phyloP scores from a whole-genome alignment of 2,888 invertebrate species.

The Busseola fusca region DNA sequence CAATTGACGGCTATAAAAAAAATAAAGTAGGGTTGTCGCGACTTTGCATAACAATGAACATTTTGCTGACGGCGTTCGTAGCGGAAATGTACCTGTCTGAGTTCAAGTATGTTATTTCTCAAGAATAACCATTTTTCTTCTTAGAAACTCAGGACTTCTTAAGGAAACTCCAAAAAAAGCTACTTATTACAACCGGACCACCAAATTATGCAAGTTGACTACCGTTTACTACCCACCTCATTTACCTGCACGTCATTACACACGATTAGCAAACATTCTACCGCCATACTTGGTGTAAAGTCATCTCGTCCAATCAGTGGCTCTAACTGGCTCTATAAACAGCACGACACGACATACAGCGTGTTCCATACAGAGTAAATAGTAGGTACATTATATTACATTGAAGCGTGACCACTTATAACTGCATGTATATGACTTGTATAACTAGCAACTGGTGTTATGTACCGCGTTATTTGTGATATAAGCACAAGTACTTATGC shows the following conservation, averaged over 20 bases:
- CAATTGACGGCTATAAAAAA: constrained; percentile 58
- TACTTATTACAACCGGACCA: not conserved
- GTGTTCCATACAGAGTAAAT: constrained; percentile 43
- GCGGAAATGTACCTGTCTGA: not conserved
- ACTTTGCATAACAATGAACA: constrained; percentile 14
- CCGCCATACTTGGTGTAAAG: constrained; percentile 59
- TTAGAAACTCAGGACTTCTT: not conserved
- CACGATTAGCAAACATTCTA: constrained; percentile 59
- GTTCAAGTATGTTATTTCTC: constrained; percentile 2
- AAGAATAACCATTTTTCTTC: not conserved
- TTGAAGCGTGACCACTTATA: constrained; percentile 52
- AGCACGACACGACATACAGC: constrained; percentile 64
- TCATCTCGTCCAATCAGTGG: constrained; percentile 71
- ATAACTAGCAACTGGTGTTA: constrained; percentile 46
- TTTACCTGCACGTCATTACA: constrained; percentile 37
- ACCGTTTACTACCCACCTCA: constrained; percentile 15
- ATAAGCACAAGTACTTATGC: constrained; percentile 39
- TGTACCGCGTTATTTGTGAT: constrained; percentile 30
- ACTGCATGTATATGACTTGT: constrained; percentile 25
- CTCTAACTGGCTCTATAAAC: constrained; percentile 69
- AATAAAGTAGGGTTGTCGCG: constrained; percentile 47
- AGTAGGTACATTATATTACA: constrained; percentile 61
- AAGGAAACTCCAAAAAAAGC: not conserved
- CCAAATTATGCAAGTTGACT: constrained; percentile 18
- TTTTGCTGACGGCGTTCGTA: not conserved